These are phyloP conservation scores for Regulus satrapa DNA, from an alignment of 2,113 vertebrate genomes.

Conservation along the genomic window DNA sequence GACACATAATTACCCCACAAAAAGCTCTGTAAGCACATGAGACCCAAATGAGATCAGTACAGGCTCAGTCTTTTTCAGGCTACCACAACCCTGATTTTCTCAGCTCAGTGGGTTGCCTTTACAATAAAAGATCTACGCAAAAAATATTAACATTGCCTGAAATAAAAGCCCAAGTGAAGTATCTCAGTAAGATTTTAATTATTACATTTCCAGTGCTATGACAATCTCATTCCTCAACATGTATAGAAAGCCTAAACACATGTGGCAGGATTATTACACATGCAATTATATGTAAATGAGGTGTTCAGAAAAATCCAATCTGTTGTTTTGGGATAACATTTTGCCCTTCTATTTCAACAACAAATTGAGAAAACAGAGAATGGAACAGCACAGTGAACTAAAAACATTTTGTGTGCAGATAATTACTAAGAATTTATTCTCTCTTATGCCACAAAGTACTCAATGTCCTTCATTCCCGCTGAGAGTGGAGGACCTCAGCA, in stretches of 20 bases:
- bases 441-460: not conserved
- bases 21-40: not conserved
- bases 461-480: not conserved
- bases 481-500: not conserved
- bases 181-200: not conserved
- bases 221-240: not conserved
- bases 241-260: not conserved
- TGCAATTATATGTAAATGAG: slow-evolving; percentile 17
- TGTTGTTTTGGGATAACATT: not conserved
- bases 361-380: not conserved
- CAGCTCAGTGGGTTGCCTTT: not conserved
- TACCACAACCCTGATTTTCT: not conserved
- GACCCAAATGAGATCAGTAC: not conserved
- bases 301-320: not conserved
- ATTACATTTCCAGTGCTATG: not conserved
- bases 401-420: not conserved
- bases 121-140: not conserved
- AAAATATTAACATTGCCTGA: not conserved
- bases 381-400: not conserved
- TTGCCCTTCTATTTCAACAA: not conserved
- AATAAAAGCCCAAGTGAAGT: not conserved
- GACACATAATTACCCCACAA: not conserved
- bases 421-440: not conserved
- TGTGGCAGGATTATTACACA: not conserved
- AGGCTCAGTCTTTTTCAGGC: not conserved